Base-by-base conservation (phyloP, 2,113 vertebrate genomes). In the Syngnathus floridae region DNA sequence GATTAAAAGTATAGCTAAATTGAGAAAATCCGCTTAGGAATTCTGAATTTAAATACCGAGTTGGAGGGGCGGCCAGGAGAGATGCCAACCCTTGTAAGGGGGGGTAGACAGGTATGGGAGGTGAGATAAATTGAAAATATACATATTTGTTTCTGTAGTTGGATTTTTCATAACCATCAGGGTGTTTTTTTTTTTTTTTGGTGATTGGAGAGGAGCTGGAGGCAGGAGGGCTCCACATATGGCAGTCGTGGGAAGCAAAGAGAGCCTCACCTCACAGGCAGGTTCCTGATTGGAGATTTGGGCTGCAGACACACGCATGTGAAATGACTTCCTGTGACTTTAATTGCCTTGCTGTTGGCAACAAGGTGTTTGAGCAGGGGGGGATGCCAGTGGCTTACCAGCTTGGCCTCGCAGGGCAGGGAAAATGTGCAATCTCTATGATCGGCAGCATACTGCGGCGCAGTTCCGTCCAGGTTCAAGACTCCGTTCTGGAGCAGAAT, bases 1-100 rank as follows among this genome's bases (percentile, higher is more conserved):
- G 95, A 98, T 96, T 98, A 98, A 96, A 97, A 96, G 94, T 95
- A 95, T 92, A 93, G 93, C 94, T 97, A 96, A 97, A 98, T 96
- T 97, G 94, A 96, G 94, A 95, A 96, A 98, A 98, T 95, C 94
- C 94, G 95, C 94, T 96, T 95, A 96, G 92, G 93, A 93, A 94
- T 94, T 93, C 78, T 92, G 93, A 94, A 98, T 98, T 96, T 95
- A 95, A 96, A 98, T 96, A 91, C 93, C 64, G 74, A 84, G 72
- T 89, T 88, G 87, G 83, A 91, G 86, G 93, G 90, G 90, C 90
- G 89, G 93, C 84, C 85, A 85, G 91, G 87, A 90, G 90, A 92
- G 92, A 90, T 91, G 92, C 91, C 56, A 68, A 69, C 75, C 65
- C 75, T 77, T 62, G 77, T 78, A 41, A 1, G 40, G 78, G 69